Conservation (phyloP, 2,888 invertebrate species). For the Erannis defoliaria region DNA sequence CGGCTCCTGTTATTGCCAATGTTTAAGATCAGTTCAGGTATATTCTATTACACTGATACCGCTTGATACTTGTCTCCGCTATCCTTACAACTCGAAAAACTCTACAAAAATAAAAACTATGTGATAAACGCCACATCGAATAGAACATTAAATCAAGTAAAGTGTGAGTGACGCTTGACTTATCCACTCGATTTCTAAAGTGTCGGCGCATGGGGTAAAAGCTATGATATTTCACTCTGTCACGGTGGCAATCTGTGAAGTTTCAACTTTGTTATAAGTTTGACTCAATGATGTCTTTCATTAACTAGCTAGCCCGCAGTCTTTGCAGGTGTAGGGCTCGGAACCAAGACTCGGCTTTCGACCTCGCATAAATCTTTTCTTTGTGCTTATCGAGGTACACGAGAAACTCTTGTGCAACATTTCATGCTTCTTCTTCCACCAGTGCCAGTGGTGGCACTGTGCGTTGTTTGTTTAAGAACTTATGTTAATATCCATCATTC, state of each 20-base stretch:
- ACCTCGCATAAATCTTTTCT: too few relatives aligned
- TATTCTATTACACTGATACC: too few relatives aligned
- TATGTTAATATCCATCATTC: conserved; percentile 32
- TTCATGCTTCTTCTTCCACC: too few relatives aligned
- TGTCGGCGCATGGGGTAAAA: conserved; percentile 59
- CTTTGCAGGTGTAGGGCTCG: too few relatives aligned
- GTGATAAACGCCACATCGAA: conserved; percentile 10
- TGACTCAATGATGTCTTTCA: conserved; percentile 50
- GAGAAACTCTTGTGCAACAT: too few relatives aligned
- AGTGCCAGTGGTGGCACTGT: too few relatives aligned
- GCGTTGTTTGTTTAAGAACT: too few relatives aligned
- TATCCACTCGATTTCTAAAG: conserved; percentile 59
- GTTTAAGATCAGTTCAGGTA: background rate
- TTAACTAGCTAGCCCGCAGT: too few relatives aligned
- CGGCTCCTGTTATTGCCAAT: background rate
- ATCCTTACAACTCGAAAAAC: background rate
- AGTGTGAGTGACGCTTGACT: conserved; percentile 53
- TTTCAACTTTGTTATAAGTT: conserved; percentile 69
- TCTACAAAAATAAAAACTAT: background rate
- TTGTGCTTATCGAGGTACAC: too few relatives aligned
- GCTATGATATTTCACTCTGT: conserved; percentile 70
- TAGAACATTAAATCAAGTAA: conserved; percentile 27
- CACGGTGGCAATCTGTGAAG: conserved; percentile 61
- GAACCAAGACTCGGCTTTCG: too few relatives aligned
- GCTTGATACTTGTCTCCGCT: too few relatives aligned